Base-by-base conservation (phyloP, 1,140 invertebrate species). In the Dendrolimus punctatus region DNA sequence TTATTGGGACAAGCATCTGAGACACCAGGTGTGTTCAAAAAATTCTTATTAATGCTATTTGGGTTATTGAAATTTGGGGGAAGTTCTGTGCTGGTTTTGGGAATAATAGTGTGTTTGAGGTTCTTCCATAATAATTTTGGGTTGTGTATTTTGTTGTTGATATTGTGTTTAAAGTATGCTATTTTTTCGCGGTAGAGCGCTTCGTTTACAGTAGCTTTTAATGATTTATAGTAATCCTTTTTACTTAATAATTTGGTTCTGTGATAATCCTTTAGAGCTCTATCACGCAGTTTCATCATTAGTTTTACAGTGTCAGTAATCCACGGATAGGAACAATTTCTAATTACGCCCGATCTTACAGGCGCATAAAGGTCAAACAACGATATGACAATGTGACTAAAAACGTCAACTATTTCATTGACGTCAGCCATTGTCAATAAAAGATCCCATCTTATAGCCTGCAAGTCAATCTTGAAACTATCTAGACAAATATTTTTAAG, bases 1-100 rank as follows among this genome's bases (percentile, higher is more conserved):
- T 10, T 6, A 6, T 8, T 36, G 41, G 8, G 38, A 46, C 53
- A 6, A 55, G 53, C 0, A 61, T 4, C 41, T 53, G 55, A 8
- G 66, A 46, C 46, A 69, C 66, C 41, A 59, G 58, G 5, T 66
- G n/a, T 7, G 39, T 41, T 8, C 51, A 44, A 40, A 56, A 46
- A 44, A 39, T 53, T 49, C 64, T 69, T 53, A 66, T 66, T 9
- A 59, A 45, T n/a, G n/a, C n/a, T n/a, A n/a, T n/a, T n/a, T n/a
- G n/a, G n/a, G n/a, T n/a, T n/a, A n/a, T n/a, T n/a, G n/a, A n/a
- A n/a, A n/a, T n/a, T n/a, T n/a, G n/a, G n/a, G n/a, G n/a, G n/a
- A n/a, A n/a, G n/a, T n/a, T n/a, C n/a, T n/a, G n/a, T n/a, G n/a
- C n/a, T n/a, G n/a, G n/a, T n/a, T n/a, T n/a, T n/a, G n/a, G n/a